Percentiles rank a stretch among this genome's conserved stretches.
Evolutionary conservation across 1,140 invertebrate species (phyloP).

Genomic region (Papilio xuthus): DNA sequence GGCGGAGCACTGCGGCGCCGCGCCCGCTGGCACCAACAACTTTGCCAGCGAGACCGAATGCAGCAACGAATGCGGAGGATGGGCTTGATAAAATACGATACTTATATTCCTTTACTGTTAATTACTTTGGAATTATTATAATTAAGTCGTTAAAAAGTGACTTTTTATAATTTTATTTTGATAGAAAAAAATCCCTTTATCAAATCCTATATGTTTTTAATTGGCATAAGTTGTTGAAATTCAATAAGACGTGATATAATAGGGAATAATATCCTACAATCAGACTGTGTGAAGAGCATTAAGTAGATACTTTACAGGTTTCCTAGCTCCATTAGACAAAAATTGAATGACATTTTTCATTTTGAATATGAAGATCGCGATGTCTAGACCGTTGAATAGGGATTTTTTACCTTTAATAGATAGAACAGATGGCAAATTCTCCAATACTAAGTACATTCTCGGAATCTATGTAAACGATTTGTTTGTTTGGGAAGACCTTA

Average conservation of each 20-base stretch:
- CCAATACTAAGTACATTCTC: neutral
- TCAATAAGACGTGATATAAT: neutral
- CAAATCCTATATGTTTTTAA: neutral
- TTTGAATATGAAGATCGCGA: slow-evolving; percentile 9
- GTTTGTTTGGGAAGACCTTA: neutral
- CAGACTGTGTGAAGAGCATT: neutral
- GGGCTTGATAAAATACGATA: slow-evolving; percentile 46
- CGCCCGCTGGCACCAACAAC: slow-evolving; percentile 53
- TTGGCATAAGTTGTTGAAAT: neutral
- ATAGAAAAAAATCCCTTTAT: neutral
- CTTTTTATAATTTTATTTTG: neutral
- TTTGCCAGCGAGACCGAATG: slow-evolving; percentile 53
- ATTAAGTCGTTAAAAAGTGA: neutral
- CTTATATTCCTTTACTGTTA: neutral
- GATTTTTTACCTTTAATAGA: neutral
- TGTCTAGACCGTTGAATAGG: slow-evolving; percentile 10
- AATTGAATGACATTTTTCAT: slow-evolving; percentile 27
- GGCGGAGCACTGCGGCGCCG: slow-evolving; percentile 51
- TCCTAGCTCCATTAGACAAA: slow-evolving; percentile 2
- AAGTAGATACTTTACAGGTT: neutral
- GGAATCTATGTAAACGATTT: neutral
- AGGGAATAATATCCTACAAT: neutral
- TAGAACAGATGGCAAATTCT: slow-evolving; percentile 12
- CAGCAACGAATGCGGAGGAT: slow-evolving; percentile 54
- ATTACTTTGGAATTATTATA: neutral